A percentile compares a stretch with the other conserved stretches of the same genome.
Evolutionary conservation across 1,140 invertebrate species (phyloP).

Genomic region (Caenorhabditis elegans): WBcel235 BX284605.5:9977001-9977500

Average conservation of each 20-base stretch:
- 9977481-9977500: background rate
- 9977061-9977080: background rate
- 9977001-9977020: too few species aligned
- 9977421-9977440: background rate
- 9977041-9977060: background rate
- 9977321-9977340: too few species aligned
- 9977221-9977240: too few species aligned
- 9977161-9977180: too few species aligned
- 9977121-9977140: too few species aligned
- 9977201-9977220: too few species aligned
- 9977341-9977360: background rate
- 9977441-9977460: background rate
- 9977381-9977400: slow-evolving; percentile 15
- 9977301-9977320: too few species aligned
- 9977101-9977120: too few species aligned
- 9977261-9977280: too few species aligned
- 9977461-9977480: slow-evolving; percentile 8
- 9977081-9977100: slow-evolving; percentile 8
- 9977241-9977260: too few species aligned
- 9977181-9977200: too few species aligned
- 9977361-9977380: background rate
- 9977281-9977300: too few species aligned
- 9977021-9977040: slow-evolving; percentile 18
- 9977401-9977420: background rate
- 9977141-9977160: background rate